phyloP scores from a whole-genome alignment of 2,113 vertebrate genomes.

The Apus apus region DNA sequence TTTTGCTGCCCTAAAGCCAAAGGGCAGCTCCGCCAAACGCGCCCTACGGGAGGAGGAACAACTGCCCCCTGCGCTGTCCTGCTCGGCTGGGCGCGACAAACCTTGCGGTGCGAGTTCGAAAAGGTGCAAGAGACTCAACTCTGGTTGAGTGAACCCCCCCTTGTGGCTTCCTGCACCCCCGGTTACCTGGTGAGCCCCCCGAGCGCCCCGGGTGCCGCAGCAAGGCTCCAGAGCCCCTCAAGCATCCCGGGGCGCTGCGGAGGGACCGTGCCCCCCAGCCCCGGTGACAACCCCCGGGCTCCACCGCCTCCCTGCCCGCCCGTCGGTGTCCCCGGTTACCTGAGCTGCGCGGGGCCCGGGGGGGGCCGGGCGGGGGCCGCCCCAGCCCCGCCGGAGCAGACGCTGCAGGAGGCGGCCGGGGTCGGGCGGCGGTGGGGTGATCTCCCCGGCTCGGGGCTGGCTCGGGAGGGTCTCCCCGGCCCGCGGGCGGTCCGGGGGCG shows the following conservation, averaged over 20 bases:
- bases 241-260: not conserved
- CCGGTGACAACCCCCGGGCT: not conserved
- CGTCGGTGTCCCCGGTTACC: not conserved
- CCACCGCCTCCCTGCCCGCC: not conserved
- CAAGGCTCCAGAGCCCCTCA: not conserved
- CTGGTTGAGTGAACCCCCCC: too few species aligned
- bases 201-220: not conserved
- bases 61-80: not conserved
- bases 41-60: rapidly evolving
- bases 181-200: not conserved
- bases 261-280: not conserved
- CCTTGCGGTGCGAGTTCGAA: not conserved
- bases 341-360: not conserved
- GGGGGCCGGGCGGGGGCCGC: not conserved
- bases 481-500: not conserved
- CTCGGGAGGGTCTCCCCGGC: not conserved
- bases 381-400: not conserved
- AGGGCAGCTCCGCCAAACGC: not conserved
- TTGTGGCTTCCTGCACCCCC: not conserved
- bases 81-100: not conserved
- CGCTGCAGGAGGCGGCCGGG: not conserved
- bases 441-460: too few species aligned
- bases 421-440: not conserved
- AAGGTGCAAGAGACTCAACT: not conserved
- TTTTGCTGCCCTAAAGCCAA: not conserved